These are phyloP conservation scores for Sinocyclocheilus rhinocerous DNA, from an alignment of 2,113 vertebrate genomes.

Conservation along the genomic window DNA sequence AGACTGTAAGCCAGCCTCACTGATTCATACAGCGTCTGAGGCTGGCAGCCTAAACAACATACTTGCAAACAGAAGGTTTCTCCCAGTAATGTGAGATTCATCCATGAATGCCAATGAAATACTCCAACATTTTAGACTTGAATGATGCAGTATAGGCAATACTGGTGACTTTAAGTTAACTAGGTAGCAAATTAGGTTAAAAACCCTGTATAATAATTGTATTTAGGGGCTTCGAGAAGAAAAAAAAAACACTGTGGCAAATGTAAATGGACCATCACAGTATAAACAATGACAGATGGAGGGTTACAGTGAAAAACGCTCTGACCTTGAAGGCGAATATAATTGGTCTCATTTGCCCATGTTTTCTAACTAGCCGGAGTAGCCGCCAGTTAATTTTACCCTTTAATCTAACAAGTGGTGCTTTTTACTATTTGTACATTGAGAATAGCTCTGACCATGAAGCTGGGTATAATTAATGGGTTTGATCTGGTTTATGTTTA, in stretches of 20 bases:
- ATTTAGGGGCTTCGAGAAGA: not conserved
- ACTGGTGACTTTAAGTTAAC: not conserved
- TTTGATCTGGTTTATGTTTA: not conserved
- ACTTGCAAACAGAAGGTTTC: slow-evolving; percentile 41
- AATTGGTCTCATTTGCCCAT: not conserved
- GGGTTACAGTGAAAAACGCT: not conserved
- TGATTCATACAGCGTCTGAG: slow-evolving; percentile 48
- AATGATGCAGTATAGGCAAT: not conserved
- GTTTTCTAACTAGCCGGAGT: not conserved
- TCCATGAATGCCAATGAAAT: not conserved
- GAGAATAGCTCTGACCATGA: slow-evolving; percentile 15
- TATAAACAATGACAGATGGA: slow-evolving; percentile 8
- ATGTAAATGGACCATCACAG: not conserved
- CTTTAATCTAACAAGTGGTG: slow-evolving; percentile 9
- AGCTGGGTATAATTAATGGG: not conserved
- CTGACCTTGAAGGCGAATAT: not conserved
- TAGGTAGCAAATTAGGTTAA: not conserved
- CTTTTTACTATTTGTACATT: not conserved
- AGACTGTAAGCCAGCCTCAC: slow-evolving; percentile 15
- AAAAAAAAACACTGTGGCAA: too few species aligned
- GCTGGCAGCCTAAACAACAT: slow-evolving; percentile 54
- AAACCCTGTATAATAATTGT: not conserved
- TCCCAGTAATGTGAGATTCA: slow-evolving; percentile 15
- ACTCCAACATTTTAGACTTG: not conserved
- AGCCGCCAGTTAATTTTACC: not conserved